Percentiles rank a stretch among this genome's conserved stretches.
Conservation (phyloP, 2,888 invertebrate species). For the Hydraecia micacea region DNA sequence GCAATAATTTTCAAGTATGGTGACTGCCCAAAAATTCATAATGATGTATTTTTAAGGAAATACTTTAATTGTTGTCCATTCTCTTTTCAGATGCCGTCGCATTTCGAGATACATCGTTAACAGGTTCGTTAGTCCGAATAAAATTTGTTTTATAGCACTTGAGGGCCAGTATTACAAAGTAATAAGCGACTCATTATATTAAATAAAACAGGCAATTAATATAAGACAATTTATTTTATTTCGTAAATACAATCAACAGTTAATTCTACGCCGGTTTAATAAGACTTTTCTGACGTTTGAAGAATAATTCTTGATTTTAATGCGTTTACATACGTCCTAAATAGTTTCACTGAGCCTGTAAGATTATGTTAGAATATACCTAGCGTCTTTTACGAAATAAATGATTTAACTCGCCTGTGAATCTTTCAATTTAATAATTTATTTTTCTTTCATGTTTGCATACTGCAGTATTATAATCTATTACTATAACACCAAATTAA, state of each 20-base stretch:
- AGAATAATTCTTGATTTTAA: conserved; percentile 12
- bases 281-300: conserved; percentile 4
- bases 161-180: conserved; percentile 51
- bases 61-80: conserved; percentile 53
- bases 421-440: not conserved
- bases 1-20: conserved; percentile 2
- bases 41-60: conserved; percentile 48
- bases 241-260: conserved; percentile 24
- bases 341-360: not conserved
- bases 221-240: conserved; percentile 54
- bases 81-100: conserved; percentile 76
- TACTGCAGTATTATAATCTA: not conserved
- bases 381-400: too few species aligned
- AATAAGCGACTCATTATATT: conserved; percentile 62
- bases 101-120: conserved; percentile 71
- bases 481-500: not conserved
- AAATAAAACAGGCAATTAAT: conserved; percentile 58
- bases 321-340: not conserved
- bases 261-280: conserved; percentile 35
- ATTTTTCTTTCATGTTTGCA: not conserved
- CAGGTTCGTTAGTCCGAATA: conserved; percentile 68
- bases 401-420: not conserved
- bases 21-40: conserved; percentile 36
- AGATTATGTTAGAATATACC: not conserved
- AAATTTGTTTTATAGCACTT: conserved; percentile 59